A percentile compares a stretch with the other conserved stretches of the same genome.
Evolutionary conservation across 2,797 vertebrate genomes (phyloP).

Genomic region (Macropodus opercularis): DNA sequence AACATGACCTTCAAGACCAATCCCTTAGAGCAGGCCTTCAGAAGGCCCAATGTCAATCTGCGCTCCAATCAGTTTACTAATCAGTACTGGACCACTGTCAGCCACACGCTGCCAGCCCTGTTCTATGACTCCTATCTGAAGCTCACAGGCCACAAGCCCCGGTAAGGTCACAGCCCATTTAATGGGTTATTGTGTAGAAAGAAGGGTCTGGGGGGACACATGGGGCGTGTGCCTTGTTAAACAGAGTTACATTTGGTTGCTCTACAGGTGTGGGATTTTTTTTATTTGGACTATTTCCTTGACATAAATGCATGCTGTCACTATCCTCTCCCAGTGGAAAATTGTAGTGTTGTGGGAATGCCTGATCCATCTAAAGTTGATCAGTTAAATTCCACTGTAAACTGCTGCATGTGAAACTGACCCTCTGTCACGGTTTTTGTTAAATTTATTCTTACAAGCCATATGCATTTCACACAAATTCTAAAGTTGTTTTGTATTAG

Average conservation of each 20-base stretch:
- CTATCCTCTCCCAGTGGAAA: conserved; percentile 39
- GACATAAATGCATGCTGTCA: conserved; percentile 33
- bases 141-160: conserved; percentile 89
- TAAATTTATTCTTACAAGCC: neutral
- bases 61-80: conserved; percentile 85
- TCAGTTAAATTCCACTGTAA: conserved; percentile 4
- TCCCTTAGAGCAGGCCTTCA: conserved; percentile 89
- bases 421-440: neutral
- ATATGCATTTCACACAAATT: conserved; percentile 21
- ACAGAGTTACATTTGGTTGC: conserved; percentile 52
- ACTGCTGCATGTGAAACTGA: conserved; percentile 11
- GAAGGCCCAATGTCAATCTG: conserved; percentile 87
- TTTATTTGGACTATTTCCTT: neutral
- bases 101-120: conserved; percentile 85
- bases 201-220: conserved; percentile 27
- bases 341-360: conserved; percentile 19
- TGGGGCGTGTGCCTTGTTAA: conserved; percentile 27
- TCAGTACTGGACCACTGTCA: conserved; percentile 86
- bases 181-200: conserved; percentile 48
- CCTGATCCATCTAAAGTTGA: conserved; percentile 9
- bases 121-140: conserved; percentile 87
- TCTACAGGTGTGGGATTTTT: conserved; percentile 39
- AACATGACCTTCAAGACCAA: conserved; percentile 88
- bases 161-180: conserved; percentile 86
- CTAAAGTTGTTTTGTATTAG: too few species aligned